These are phyloP conservation scores for Eilema griseolum DNA, from an alignment of 2,888 invertebrate species.

Conservation along the genomic window DNA sequence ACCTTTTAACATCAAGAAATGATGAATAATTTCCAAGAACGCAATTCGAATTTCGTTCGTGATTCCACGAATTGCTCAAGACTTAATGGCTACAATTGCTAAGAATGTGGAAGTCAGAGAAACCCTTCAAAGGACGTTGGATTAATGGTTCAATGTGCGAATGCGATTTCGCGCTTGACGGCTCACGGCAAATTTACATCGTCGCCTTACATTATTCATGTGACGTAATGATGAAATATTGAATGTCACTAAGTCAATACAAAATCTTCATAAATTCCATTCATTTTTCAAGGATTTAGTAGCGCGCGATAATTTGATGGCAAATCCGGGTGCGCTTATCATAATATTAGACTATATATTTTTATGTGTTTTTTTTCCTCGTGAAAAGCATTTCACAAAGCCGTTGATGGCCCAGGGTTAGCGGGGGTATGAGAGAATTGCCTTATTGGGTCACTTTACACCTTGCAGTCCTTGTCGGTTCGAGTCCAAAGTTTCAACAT, in stretches of 20 bases:
- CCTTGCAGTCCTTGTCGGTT: too few relatives aligned
- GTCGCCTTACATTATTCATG: conserved; percentile 70
- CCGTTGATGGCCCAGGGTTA: too few relatives aligned
- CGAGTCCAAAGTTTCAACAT: too few relatives aligned
- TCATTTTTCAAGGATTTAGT: conserved; percentile 48
- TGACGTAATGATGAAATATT: conserved; percentile 71
- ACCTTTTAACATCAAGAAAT: conserved; percentile 8
- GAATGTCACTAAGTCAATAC: conserved; percentile 68
- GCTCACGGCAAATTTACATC: conserved; percentile 44
- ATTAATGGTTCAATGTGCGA: conserved; percentile 47
- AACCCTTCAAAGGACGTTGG: conserved; percentile 36
- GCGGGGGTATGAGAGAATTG: too few relatives aligned
- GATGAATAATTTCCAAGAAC: not conserved
- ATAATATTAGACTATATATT: conserved; percentile 5
- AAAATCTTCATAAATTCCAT: conserved; percentile 62
- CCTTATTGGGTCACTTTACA: too few relatives aligned
- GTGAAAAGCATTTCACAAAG: not conserved
- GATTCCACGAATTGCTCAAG: conserved; percentile 13
- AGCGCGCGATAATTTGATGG: conserved; percentile 17
- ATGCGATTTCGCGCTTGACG: conserved; percentile 55
- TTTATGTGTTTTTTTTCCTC: not conserved
- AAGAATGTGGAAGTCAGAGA: conserved; percentile 28
- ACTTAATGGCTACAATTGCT: conserved; percentile 29
- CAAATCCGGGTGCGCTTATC: conserved; percentile 2
- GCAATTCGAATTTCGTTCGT: not conserved